phyloP scores from a whole-genome alignment of 2,888 invertebrate genomes.

The Calameuta pallipes region DNA sequence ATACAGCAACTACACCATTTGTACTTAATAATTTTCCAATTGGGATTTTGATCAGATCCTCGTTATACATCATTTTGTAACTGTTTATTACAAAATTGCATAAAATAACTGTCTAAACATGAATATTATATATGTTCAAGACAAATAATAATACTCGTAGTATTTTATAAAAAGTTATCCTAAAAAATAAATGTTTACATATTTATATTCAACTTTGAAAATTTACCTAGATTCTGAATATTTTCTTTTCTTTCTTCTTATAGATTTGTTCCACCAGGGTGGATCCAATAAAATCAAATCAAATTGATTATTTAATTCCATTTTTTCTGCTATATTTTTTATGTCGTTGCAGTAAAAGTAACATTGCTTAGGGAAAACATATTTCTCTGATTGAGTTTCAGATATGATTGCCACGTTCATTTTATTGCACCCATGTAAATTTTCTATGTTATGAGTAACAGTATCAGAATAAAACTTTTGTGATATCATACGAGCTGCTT shows the following conservation, averaged over 20 bases:
- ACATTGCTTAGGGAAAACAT: conserved; percentile 76
- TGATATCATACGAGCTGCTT: conserved; percentile 58
- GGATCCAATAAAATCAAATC: conserved; percentile 92
- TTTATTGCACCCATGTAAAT: conserved; percentile 72
- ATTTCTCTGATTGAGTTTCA: conserved; percentile 66
- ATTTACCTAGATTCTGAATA: conserved; percentile 73
- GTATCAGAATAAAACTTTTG: conserved; percentile 64
- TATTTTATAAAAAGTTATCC: conserved; percentile 9
- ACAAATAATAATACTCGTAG: not conserved
- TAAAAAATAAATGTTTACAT: conserved; percentile 29
- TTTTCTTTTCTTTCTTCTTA: conserved; percentile 79
- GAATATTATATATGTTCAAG: conserved; percentile 12
- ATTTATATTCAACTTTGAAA: conserved; percentile 27
- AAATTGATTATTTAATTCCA: conserved; percentile 70
- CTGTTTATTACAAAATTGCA: conserved; percentile 64
- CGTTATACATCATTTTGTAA: conserved; percentile 84
- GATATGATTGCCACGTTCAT: conserved; percentile 68
- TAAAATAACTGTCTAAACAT: conserved; percentile 16
- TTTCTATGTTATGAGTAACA: conserved; percentile 43
- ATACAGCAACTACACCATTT: conserved; percentile 81
- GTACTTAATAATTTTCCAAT: conserved; percentile 72
- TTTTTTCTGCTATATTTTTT: conserved; percentile 70
- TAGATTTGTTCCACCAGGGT: conserved; percentile 97
- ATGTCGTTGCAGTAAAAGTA: conserved; percentile 78
- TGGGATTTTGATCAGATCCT: conserved; percentile 79